Base-by-base conservation (phyloP, 2,113 vertebrate species). In the Manacus vitellinus region DNA sequence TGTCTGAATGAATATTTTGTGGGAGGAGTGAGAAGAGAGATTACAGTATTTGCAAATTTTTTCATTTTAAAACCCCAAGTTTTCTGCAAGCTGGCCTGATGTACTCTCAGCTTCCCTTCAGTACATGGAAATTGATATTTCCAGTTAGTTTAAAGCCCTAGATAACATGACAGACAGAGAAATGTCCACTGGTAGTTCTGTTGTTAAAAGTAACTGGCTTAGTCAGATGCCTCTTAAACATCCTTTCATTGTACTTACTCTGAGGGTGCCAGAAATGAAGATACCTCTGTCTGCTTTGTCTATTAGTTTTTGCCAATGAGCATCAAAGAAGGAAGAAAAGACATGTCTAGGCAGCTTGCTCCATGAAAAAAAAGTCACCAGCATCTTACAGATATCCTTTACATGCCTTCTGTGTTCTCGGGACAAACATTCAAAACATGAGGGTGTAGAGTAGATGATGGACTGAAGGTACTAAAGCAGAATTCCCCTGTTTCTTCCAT, bases 51-150 rank as follows among this genome's bases (percentile, higher is more conserved):
- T 94, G 14, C 78, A 94, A 93, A 61, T 46, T 88, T 96, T 97
- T 97, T 96, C 80, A 91, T 95, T 97, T 93, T 33, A 76, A 95
- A 97, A 55, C 13, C 4, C 20, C 59, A 72, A 44, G 46, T 93
- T 96, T 93, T 96, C 74, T 96, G 46, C 46, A 96, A 85, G 22
- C 86, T 76, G 52, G 49, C 28, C 46, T 96, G 25, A 80, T 85
- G 80, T 74, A 83, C 28, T 46, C 62, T 63, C 67, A n/a, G 24
- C 66, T 95, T 97, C 46, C 63, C 27, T 92, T 96, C 39, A 84
- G 52, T 47, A 91, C 30, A 31, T 33, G 66, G 74, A 93, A 96
- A 96, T 71, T 90, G 86, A 44, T 95, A 95, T 95, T 97, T 97
- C 84, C 92, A 82, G 85, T 72, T 94, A 85, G 78, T 84, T 97